phyloP scores from a whole-genome alignment of 2,888 invertebrate species.

The Yponomeuta evonymella region DNA sequence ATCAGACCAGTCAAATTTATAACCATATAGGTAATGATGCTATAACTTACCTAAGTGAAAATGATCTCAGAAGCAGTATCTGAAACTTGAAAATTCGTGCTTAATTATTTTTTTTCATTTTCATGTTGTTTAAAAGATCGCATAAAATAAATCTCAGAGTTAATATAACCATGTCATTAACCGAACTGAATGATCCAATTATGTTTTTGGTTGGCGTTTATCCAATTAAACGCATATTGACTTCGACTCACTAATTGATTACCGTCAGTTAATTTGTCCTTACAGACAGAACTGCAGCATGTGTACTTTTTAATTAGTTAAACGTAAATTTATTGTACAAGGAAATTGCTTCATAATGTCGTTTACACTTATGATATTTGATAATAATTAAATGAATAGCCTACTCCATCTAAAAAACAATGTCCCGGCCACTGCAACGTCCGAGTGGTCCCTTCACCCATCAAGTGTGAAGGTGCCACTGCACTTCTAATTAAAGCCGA shows the following conservation, averaged over 20 bases:
- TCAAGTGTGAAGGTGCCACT: too few species aligned
- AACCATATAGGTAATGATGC: too few species aligned
- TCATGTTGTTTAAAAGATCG: background rate
- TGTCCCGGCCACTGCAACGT: too few species aligned
- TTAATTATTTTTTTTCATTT: too few species aligned
- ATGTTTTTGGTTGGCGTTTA: slow-evolving; percentile 25
- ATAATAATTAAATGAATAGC: too few species aligned
- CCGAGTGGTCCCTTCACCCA: too few species aligned
- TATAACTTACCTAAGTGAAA: background rate
- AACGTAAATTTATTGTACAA: background rate
- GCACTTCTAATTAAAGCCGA: too few species aligned
- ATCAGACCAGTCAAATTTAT: background rate
- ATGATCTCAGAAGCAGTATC: background rate
- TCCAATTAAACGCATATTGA: slow-evolving; percentile 32
- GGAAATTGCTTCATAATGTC: background rate
- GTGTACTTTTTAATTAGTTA: background rate
- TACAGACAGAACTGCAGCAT: background rate
- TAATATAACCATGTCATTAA: slow-evolving; percentile 30
- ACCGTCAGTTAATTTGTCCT: slow-evolving; percentile 18
- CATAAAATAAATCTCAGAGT: background rate
- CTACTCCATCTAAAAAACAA: too few species aligned
- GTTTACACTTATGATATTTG: too few species aligned
- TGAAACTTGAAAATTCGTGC: background rate
- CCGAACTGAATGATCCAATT: slow-evolving; percentile 34
- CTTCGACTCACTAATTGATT: slow-evolving; percentile 25